Conservation (phyloP, 2,888 invertebrate species). For the Erynnis tages region DNA sequence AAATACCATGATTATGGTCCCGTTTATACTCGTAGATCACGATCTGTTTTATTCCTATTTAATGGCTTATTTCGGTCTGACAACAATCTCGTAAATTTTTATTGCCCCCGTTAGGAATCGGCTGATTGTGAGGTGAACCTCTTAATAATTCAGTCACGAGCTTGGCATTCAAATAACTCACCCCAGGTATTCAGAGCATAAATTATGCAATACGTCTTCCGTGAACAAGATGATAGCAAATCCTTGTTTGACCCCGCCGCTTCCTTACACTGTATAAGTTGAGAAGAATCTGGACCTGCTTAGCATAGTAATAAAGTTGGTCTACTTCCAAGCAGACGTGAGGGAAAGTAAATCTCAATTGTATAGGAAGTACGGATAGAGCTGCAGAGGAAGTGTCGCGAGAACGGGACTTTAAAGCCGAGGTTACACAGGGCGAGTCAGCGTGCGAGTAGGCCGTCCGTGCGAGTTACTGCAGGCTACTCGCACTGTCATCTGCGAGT, state of each 20-base stretch:
- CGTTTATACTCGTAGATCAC: background rate
- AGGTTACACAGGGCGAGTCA: too few relatives aligned
- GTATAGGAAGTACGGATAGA: too few relatives aligned
- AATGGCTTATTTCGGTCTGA: background rate
- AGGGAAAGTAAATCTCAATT: slow-evolving; percentile 37
- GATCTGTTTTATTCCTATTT: background rate
- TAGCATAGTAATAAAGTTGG: slow-evolving; percentile 47
- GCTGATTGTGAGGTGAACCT: slow-evolving; percentile 19
- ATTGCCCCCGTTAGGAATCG: slow-evolving; percentile 6
- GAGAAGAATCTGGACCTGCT: slow-evolving; percentile 36
- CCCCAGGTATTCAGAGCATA: slow-evolving; percentile 40
- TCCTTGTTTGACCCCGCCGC: slow-evolving; percentile 33
- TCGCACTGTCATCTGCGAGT: too few relatives aligned
- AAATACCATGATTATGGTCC: background rate
- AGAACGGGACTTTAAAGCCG: slow-evolving; percentile 39
- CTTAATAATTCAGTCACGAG: slow-evolving; percentile 30
- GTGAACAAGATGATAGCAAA: slow-evolving; percentile 32
- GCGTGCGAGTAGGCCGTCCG: too few relatives aligned
- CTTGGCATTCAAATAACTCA: slow-evolving; percentile 37
- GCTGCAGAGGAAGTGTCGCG: slow-evolving; percentile 27
- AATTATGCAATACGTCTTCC: slow-evolving; percentile 37
- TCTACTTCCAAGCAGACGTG: slow-evolving; percentile 36
- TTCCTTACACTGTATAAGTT: slow-evolving; percentile 29
- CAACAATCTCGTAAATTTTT: slow-evolving; percentile 21
- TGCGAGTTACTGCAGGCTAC: too few relatives aligned